Evolutionary conservation across 2,888 invertebrate species (phyloP).

Genomic region (Fragum whitleyi): DNA sequence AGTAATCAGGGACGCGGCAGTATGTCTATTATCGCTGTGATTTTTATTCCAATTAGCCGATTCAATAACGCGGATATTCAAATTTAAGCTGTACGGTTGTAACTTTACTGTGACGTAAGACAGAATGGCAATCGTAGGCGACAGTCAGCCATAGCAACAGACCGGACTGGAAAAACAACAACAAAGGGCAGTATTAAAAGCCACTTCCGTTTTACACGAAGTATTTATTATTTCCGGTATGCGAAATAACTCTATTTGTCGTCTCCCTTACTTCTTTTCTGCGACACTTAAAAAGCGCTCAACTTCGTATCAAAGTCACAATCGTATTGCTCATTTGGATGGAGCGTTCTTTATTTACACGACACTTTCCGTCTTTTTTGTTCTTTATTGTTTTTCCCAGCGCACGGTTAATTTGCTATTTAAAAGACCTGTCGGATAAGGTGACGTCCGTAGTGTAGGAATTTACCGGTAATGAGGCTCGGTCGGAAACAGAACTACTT

Average conservation of each 20-base stretch:
- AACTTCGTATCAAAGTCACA: conserved; percentile 31
- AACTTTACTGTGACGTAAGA: conserved; percentile 7
- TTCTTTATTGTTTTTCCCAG: conserved; percentile 27
- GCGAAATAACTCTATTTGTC: conserved; percentile 30
- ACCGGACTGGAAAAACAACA: conserved; percentile 21
- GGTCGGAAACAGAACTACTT: conserved; percentile 33
- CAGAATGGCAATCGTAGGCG: conserved; percentile 31
- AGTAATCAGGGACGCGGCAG: neutral
- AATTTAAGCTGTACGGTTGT: conserved; percentile 9
- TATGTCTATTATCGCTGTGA: conserved; percentile 7
- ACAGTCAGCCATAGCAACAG: conserved; percentile 12
- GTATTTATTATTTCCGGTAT: conserved; percentile 56
- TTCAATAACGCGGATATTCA: conserved; percentile 5
- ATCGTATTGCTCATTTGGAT: conserved; percentile 48
- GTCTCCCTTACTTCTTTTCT: conserved; percentile 24
- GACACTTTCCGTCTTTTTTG: conserved; percentile 33
- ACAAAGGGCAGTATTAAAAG: conserved; percentile 47
- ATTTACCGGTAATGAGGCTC: conserved; percentile 24
- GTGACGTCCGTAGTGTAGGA: conserved; percentile 24
- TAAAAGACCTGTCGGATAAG: conserved; percentile 52
- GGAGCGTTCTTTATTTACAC: conserved; percentile 43
- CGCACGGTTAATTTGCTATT: conserved; percentile 31
- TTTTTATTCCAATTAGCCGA: conserved; percentile 17
- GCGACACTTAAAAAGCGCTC: conserved; percentile 30
- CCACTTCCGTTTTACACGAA: conserved; percentile 52